These are phyloP conservation scores for Crocodylus rhombifer DNA, from an alignment of 2,797 vertebrate genomes.

Conservation along the genomic window DNA sequence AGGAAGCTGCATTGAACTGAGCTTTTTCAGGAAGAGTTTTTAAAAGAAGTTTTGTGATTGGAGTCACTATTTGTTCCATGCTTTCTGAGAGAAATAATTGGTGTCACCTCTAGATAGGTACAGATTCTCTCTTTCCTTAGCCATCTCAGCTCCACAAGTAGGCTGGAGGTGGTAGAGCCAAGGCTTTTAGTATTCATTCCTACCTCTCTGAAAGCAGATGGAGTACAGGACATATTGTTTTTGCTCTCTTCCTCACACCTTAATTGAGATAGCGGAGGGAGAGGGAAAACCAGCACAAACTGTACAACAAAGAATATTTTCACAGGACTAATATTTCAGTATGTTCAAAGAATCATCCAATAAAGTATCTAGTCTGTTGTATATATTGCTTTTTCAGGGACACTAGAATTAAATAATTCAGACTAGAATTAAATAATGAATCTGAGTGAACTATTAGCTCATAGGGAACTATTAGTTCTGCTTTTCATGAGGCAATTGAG, in stretches of 20 bases:
- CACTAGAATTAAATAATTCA: background rate
- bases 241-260: background rate
- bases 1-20: constrained; percentile 25
- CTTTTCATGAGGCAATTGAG: background rate
- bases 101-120: background rate
- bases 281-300: background rate
- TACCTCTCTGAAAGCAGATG: background rate
- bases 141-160: background rate
- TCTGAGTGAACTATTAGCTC: background rate
- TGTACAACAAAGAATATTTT: background rate
- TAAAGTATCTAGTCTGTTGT: too few species aligned
- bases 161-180: background rate
- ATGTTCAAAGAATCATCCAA: background rate
- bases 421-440: background rate
- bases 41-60: background rate
- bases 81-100: background rate
- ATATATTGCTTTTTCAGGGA: background rate
- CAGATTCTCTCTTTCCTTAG: constrained; percentile 32
- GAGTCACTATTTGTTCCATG: background rate
- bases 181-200: background rate
- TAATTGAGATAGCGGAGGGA: background rate
- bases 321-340: background rate
- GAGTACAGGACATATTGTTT: background rate
- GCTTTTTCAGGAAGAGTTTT: background rate
- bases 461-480: background rate